Percentiles rank a stretch among this genome's conserved stretches.
These are phyloP conservation scores for Pediacus dermestoides DNA, from an alignment of 2,888 invertebrate species.

Conservation along the genomic window DNA sequence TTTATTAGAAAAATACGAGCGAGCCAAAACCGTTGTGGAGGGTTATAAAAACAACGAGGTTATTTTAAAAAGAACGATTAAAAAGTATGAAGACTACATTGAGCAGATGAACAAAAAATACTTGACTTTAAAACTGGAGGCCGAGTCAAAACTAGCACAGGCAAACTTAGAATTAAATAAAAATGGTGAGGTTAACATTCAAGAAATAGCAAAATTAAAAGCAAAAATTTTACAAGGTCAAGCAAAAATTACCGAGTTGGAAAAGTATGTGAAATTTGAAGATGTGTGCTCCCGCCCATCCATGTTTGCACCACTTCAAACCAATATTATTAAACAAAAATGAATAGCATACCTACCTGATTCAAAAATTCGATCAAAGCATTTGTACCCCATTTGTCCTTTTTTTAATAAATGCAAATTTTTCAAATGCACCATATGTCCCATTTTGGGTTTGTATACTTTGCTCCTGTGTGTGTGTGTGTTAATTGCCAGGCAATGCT, in stretches of 20 bases:
- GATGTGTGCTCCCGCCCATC: no score
- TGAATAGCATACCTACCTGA: no score
- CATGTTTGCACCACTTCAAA: no score
- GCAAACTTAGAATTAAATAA: conserved; percentile 34
- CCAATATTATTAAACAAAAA: no score
- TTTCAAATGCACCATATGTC: conserved; percentile 74
- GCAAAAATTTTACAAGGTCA: conserved; percentile 36
- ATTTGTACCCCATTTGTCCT: conserved; percentile 85
- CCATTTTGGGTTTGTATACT: conserved; percentile 73
- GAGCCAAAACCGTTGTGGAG: conserved; percentile 36
- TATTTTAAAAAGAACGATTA: conserved; percentile 33
- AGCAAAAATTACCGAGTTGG: conserved; percentile 36
- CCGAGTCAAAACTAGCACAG: conserved; percentile 33
- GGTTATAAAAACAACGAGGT: conserved; percentile 40
- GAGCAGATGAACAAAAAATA: conserved; percentile 32
- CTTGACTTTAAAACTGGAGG: conserved; percentile 32
- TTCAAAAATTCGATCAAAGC: conserved; percentile 80
- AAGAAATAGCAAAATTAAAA: conserved; percentile 36
- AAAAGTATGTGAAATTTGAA: conserved; percentile 30
- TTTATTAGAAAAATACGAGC: conserved; percentile 40
- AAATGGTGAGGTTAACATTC: conserved; percentile 32
- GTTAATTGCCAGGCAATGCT: conserved; percentile 70
- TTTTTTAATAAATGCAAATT: conserved; percentile 74
- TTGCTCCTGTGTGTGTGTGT: conserved; percentile 70
- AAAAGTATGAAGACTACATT: conserved; percentile 32